Base-by-base conservation (phyloP, 2,888 invertebrate species). In the Cephus runcator region DNA sequence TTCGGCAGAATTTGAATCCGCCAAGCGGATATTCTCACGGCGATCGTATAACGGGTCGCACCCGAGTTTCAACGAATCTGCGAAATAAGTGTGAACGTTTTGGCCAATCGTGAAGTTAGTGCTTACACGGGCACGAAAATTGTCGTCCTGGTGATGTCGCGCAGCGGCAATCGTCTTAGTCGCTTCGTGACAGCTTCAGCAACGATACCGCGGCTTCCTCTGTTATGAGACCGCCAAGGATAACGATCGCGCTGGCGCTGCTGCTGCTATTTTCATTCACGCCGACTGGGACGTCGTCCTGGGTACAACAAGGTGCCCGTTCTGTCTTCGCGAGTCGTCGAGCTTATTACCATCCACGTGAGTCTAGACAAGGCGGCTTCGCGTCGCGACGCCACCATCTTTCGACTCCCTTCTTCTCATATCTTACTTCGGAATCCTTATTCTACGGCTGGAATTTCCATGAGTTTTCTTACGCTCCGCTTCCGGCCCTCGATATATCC, bases 1-100 rank as follows among this genome's bases (percentile, higher is more conserved):
- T 11, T 23, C 69, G 30, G 30, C 69, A 30, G 30, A 69, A 69
- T 69, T 69, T 23, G 15, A 69, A 33, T 69, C 30, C 31, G 4
- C 33, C 34, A 69, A 76, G 69, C 69, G 12, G 23, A 76, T n/a
- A 69, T 69, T 80, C 81, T 69, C 80, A 79, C 80, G 81, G 75
- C 23, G 71, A 75, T 81, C 80, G 23, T 34, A n/a, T 81, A 33
- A 76, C 80, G 33, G 35, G 40, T 15, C 75, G 77, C 40, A 69
- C 35, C 36, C 73, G 68, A 79, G 79, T 83, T 85, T 83, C 81
- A 82, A 81, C 79, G 85, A 84, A 79, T 77, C 30, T 79, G 81
- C 84, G 79, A 83, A 85, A 85, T 83, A 69, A 69, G 30, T 69
- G 30, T 33, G 11, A 11, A 33, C 69, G 69, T 69, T 33, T 33